Evolutionary conservation across 2,888 invertebrate species (phyloP).

Genomic region (Cephus runcator): DNA sequence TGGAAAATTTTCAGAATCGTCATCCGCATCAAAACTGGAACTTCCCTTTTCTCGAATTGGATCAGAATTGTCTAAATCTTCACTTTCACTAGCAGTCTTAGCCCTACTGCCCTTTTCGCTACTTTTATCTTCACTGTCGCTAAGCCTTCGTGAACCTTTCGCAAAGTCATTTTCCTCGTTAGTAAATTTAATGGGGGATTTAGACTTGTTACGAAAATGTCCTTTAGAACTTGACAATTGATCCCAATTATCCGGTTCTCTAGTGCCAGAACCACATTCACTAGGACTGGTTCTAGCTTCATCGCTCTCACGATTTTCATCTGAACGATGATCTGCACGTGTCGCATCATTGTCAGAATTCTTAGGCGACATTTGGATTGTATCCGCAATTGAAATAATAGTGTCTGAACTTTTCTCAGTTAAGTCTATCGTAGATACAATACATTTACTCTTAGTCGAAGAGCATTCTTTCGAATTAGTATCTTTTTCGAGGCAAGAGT

Average conservation of each 20-base stretch:
- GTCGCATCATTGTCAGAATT: constrained; percentile 25
- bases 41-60: constrained; percentile 23
- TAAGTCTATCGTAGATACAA: constrained; percentile 25
- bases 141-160: background rate
- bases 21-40: constrained; percentile 35
- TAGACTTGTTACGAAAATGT: constrained; percentile 4
- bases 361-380: constrained; percentile 27
- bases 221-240: background rate
- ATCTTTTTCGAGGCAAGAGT: constrained; percentile 16
- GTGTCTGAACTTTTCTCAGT: constrained; percentile 36
- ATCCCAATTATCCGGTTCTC: background rate
- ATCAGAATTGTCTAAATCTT: constrained; percentile 23
- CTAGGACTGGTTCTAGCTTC: background rate
- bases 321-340: background rate
- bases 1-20: constrained; percentile 46
- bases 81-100: background rate
- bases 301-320: background rate
- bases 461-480: constrained; percentile 14
- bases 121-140: constrained; percentile 9
- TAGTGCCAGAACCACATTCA: constrained; percentile 11
- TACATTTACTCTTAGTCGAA: constrained; percentile 5
- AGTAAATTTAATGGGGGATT: constrained; percentile 14
- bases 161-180: background rate
- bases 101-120: background rate
- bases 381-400: constrained; percentile 28